Conservation (phyloP, 1,140 invertebrate species). For the Drusus annulatus region DNA sequence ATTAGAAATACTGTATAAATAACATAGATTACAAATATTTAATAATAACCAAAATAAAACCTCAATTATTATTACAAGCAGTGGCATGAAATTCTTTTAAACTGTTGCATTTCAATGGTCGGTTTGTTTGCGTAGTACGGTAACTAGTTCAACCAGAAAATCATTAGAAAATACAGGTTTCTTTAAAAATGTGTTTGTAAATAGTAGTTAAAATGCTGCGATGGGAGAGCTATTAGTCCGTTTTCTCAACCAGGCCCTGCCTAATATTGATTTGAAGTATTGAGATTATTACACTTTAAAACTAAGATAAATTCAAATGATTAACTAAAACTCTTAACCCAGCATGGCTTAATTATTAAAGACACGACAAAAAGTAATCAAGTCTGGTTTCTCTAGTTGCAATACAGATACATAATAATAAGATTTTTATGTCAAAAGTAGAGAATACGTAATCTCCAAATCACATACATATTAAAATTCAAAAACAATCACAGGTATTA, state of each 20-base stretch:
- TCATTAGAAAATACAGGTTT: no score
- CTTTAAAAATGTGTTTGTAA: no score
- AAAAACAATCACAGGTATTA: slow-evolving; percentile 23
- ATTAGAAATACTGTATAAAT: no score
- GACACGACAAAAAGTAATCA: background rate
- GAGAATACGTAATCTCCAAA: slow-evolving; percentile 12
- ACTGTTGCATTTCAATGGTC: no score
- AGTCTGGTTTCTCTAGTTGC: slow-evolving; percentile 5
- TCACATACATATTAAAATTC: background rate
- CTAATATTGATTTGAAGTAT: background rate
- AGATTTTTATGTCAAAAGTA: slow-evolving; percentile 12
- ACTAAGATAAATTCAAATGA: background rate
- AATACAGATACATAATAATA: slow-evolving; percentile 10
- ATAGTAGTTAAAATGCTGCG: no score
- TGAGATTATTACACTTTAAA: slow-evolving; percentile 20
- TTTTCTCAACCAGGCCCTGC: background rate
- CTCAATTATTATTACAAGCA: no score
- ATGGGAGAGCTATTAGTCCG: no score
- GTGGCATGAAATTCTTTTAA: no score
- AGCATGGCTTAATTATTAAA: background rate
- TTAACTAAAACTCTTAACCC: background rate
- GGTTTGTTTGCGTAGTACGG: no score
- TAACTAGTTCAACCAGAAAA: no score
- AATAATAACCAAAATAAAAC: no score
- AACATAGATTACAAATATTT: no score